Conservation (phyloP, 2,113 vertebrate genomes). For the Boulengeromyrus knoepffleri region DNA sequence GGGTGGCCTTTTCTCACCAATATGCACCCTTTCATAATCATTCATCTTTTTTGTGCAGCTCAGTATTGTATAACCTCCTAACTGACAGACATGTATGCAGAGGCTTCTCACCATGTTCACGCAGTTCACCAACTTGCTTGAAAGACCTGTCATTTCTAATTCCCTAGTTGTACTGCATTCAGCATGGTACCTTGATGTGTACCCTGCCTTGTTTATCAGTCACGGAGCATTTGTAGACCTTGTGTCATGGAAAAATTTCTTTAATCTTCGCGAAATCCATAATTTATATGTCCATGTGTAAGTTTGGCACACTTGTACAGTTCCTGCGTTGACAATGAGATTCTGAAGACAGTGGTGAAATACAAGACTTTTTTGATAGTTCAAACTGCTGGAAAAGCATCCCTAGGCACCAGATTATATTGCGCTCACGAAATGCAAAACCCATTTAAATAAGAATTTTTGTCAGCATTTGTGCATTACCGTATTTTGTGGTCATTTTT, state of each 20-base stretch:
- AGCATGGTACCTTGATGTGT: not conserved
- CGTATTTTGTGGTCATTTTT: not conserved
- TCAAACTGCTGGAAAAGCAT: not conserved
- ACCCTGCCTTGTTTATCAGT: conserved; percentile 2
- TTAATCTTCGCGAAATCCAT: not conserved
- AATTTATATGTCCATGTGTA: not conserved
- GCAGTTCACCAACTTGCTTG: not conserved
- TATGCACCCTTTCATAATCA: not conserved
- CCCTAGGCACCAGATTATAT: not conserved
- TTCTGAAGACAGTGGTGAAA: not conserved
- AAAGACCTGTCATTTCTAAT: not conserved
- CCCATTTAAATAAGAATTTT: not conserved
- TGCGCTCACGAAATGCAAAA: not conserved
- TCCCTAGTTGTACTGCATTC: not conserved
- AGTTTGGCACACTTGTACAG: not conserved
- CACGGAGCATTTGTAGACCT: not conserved
- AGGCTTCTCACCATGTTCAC: not conserved
- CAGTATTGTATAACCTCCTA: not conserved
- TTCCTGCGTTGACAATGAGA: not conserved
- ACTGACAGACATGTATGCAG: not conserved
- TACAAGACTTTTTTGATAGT: not conserved
- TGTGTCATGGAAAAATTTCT: not conserved
- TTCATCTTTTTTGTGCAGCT: not conserved
- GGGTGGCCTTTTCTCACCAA: not conserved
- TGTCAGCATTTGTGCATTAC: not conserved